A percentile compares a stretch with the other conserved stretches of the same genome.
Evolutionary conservation across 2,797 vertebrate genomes (phyloP).

Genomic region (Salarias fasciatus): DNA sequence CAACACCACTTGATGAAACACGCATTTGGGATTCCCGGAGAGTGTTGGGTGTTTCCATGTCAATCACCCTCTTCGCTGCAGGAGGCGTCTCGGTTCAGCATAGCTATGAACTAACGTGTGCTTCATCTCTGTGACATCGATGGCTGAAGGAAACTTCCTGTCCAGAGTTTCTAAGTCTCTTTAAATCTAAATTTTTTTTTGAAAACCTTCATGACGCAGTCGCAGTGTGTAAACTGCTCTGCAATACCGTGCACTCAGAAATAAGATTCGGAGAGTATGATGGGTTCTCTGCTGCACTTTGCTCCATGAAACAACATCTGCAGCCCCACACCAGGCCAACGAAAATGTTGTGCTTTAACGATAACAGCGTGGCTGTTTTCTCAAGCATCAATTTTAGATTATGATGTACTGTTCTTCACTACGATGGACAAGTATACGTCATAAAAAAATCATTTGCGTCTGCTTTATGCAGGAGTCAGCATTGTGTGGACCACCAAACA

Average conservation of each 20-base stretch:
- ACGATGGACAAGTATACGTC: slow-evolving; percentile 24
- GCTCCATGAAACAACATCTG: slow-evolving; percentile 57
- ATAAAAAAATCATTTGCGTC: slow-evolving; percentile 38
- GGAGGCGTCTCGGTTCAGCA: slow-evolving; percentile 39
- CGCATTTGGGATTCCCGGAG: slow-evolving; percentile 64
- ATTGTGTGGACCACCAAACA: slow-evolving; percentile 46
- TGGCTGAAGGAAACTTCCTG: background rate
- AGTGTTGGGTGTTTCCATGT: slow-evolving; percentile 62
- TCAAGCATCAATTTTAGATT: slow-evolving; percentile 55
- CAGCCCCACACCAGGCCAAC: slow-evolving; percentile 56
- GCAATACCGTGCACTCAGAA: background rate
- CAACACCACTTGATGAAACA: slow-evolving; percentile 73
- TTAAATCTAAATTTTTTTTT: too few relatives aligned
- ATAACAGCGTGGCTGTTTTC: slow-evolving; percentile 56
- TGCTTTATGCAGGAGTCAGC: slow-evolving; percentile 39
- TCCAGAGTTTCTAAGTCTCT: too few relatives aligned
- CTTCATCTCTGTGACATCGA: slow-evolving; percentile 9
- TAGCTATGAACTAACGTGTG: slow-evolving; percentile 4
- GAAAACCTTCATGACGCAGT: too few relatives aligned
- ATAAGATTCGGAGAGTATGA: slow-evolving; percentile 23
- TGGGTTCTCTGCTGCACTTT: slow-evolving; percentile 31
- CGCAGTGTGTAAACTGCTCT: background rate
- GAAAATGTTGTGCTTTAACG: slow-evolving; percentile 63
- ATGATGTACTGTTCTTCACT: slow-evolving; percentile 46
- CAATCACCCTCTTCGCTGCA: slow-evolving; percentile 48